Conservation (phyloP, 2,797 vertebrate species). For the Gouania willdenowi region DNA sequence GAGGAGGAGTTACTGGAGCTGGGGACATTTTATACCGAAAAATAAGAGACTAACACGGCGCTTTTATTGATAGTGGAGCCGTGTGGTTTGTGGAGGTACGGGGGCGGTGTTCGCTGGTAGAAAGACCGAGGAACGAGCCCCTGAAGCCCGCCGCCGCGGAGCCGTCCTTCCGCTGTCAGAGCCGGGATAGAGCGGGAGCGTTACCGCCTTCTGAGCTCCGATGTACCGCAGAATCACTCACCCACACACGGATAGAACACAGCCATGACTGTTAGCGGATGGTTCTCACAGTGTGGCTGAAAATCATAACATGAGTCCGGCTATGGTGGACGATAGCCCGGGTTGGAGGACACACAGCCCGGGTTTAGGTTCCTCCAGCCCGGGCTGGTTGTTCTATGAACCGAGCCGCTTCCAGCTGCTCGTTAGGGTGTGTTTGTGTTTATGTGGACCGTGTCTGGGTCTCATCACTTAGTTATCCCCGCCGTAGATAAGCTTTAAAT, state of each 20-base stretch:
- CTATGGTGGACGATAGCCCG: conserved; percentile 64
- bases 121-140: conserved; percentile 10
- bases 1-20: conserved; percentile 76
- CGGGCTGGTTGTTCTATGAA: neutral
- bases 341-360: no score
- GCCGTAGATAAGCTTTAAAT: neutral
- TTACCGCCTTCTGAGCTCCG: neutral
- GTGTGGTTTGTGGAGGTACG: no score
- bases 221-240: no score
- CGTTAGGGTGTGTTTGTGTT: neutral
- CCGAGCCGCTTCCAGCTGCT: no score
- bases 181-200: conserved; percentile 28
- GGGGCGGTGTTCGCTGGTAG: neutral
- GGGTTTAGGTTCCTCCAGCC: conserved; percentile 5
- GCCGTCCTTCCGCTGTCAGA: conserved; percentile 7
- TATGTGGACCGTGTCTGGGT: neutral
- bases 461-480: conserved; percentile 46
- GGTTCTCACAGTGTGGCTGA: neutral
- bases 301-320: conserved; percentile 55
- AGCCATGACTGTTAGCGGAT: no score
- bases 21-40: neutral
- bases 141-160: conserved; percentile 11
- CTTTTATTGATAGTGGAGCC: neutral
- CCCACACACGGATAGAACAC: no score
- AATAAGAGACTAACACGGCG: conserved; percentile 4